Evolutionary conservation across 2,797 vertebrate species (phyloP).

Genomic region (Propithecus deckenii): DNA sequence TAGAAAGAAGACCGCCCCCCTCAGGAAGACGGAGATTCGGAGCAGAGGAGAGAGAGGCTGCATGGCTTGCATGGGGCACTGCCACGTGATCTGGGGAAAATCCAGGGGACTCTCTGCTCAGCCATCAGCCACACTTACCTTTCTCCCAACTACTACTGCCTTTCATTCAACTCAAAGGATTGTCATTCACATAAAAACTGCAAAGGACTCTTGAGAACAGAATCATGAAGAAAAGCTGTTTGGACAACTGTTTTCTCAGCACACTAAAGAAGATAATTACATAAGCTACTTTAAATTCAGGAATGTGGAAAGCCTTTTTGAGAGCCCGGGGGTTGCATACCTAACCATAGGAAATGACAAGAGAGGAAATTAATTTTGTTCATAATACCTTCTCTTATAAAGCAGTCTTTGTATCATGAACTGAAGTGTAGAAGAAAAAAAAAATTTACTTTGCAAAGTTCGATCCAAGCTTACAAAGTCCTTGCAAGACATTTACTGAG

Average conservation of each 20-base stretch:
- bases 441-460: background rate
- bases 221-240: background rate
- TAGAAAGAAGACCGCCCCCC: background rate
- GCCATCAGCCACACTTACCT: background rate
- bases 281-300: conserved; percentile 67
- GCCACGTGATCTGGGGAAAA: background rate
- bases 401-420: background rate
- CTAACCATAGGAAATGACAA: conserved; percentile 56
- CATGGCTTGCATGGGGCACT: background rate
- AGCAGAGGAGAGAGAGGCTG: background rate
- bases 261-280: conserved; percentile 47
- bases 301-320: conserved; percentile 45
- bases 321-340: background rate
- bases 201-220: background rate
- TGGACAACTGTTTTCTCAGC: conserved; percentile 17
- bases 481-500: background rate
- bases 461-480: background rate
- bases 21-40: background rate
- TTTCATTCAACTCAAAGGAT: background rate
- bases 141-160: background rate
- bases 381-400: background rate
- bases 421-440: background rate
- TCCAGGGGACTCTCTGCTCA: background rate
- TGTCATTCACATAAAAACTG: background rate
- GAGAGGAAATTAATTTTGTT: conserved; percentile 34